phyloP scores from a whole-genome alignment of 2,797 vertebrate genomes.

The Scarus forsteni region DNA sequence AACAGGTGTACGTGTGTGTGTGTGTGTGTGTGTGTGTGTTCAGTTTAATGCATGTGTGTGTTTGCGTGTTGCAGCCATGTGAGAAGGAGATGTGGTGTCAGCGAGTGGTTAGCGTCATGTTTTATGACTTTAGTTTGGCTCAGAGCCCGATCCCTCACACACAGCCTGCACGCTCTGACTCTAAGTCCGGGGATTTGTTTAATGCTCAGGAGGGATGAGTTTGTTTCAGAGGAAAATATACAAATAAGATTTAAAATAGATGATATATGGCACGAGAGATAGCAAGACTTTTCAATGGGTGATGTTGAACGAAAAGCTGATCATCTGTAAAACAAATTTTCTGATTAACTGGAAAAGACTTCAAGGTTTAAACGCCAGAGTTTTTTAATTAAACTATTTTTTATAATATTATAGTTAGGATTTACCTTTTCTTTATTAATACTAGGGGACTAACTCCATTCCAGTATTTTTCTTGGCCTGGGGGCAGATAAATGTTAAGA shows the following conservation, averaged over 20 bases:
- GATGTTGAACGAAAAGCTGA: no score
- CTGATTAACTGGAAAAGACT: no score
- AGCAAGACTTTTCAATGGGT: no score
- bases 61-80: background rate
- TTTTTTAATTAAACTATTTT: no score
- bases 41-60: slow-evolving; percentile 6
- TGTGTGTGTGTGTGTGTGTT: slow-evolving; percentile 11
- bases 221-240: background rate
- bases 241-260: background rate
- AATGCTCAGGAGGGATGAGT: background rate
- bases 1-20: slow-evolving; percentile 25
- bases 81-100: slow-evolving; percentile 10
- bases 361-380: no score
- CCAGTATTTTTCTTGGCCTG: no score
- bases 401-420: no score
- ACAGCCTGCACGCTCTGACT: background rate
- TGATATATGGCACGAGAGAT: no score
- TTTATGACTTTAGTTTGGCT: slow-evolving; percentile 30
- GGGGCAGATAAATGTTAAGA: no score
- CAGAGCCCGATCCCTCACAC: background rate
- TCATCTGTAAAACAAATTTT: no score
- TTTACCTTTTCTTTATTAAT: no score
- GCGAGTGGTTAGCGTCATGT: slow-evolving; percentile 9
- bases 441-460: no score
- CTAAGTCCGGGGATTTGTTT: background rate